These are phyloP conservation scores for Sphaerophoria taeniata DNA, from an alignment of 2,888 invertebrate genomes.

Conservation along the genomic window DNA sequence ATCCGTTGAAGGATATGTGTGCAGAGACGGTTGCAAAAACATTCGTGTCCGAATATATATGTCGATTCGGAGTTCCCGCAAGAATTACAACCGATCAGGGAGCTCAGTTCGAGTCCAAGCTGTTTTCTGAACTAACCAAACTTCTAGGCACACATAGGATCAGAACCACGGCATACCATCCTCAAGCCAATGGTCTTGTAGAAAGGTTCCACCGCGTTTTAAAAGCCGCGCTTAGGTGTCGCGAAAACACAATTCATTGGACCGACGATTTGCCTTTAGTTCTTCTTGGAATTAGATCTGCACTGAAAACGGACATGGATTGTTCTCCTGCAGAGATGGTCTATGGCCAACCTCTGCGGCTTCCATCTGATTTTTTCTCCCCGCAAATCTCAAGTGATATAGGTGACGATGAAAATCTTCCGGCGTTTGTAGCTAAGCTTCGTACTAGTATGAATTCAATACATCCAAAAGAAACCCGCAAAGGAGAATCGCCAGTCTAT, in stretches of 20 bases:
- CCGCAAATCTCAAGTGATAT: neutral
- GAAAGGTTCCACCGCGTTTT: no score
- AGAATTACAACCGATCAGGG: slow-evolving; percentile 13
- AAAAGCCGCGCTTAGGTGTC: neutral
- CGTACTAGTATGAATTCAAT: neutral
- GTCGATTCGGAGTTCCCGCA: neutral
- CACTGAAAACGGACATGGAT: neutral
- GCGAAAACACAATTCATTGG: neutral
- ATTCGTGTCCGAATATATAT: slow-evolving; percentile 8
- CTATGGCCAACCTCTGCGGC: neutral
- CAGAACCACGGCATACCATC: no score
- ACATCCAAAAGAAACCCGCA: neutral
- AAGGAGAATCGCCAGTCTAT: neutral
- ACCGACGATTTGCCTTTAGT: neutral
- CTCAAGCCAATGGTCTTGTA: no score
- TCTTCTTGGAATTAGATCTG: neutral
- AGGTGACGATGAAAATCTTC: neutral
- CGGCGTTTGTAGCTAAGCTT: neutral
- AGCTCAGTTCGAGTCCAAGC: slow-evolving; percentile 13
- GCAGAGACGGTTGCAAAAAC: neutral
- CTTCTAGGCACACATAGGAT: neutral
- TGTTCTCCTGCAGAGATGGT: neutral
- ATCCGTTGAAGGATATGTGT: no score
- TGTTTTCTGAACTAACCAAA: slow-evolving; percentile 4
- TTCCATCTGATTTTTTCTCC: neutral